A percentile compares a stretch with the other conserved stretches of the same genome.
phyloP scores from a whole-genome alignment of 2,888 invertebrate species.

The Trichopria drosophilae region DNA sequence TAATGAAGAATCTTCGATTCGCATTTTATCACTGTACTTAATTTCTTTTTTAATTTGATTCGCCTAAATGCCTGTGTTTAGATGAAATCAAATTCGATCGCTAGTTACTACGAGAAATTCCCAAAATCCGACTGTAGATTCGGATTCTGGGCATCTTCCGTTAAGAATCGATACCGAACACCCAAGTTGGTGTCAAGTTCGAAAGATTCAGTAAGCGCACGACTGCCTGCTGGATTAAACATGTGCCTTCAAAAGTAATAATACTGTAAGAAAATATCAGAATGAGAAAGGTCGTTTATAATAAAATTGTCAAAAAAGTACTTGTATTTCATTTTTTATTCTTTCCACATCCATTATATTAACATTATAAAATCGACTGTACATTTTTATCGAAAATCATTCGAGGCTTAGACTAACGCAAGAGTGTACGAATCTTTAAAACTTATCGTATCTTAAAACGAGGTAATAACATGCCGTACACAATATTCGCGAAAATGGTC shows the following conservation, averaged over 20 bases:
- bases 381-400: not conserved
- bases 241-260: conserved; percentile 58
- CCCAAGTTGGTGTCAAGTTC: conserved; percentile 21
- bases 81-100: conserved; percentile 57
- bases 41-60: conserved; percentile 49
- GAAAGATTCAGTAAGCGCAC: too few species aligned
- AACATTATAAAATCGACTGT: not conserved
- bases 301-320: conserved; percentile 41
- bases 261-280: conserved; percentile 53
- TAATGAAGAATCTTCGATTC: too few species aligned
- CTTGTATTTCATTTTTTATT: not conserved
- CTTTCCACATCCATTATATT: not conserved
- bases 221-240: too few species aligned
- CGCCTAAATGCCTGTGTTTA: conserved; percentile 56
- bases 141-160: conserved; percentile 39
- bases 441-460: too few species aligned
- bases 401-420: too few species aligned
- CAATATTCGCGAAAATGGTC: too few species aligned
- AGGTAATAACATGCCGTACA: too few species aligned
- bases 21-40: conserved; percentile 36
- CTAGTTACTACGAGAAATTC: conserved; percentile 41
- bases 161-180: conserved; percentile 28
- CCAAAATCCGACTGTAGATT: conserved; percentile 44
- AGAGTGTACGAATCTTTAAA: too few species aligned
- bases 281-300: conserved; percentile 56